Evolutionary conservation across 2,888 invertebrate genomes (phyloP).

Genomic region (Andricus curvator): DNA sequence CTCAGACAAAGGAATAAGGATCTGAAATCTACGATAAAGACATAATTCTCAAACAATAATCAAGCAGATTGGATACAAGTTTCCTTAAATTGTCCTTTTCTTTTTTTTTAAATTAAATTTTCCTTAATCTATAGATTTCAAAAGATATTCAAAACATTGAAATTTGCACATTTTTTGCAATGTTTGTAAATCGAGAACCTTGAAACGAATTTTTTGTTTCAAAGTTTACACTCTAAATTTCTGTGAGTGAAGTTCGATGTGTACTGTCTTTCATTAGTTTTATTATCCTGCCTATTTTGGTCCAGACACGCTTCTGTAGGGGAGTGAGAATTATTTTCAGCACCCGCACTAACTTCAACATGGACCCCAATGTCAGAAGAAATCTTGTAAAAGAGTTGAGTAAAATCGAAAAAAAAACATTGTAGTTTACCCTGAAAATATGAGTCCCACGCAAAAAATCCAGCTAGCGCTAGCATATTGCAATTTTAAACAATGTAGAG

Average conservation of each 20-base stretch:
- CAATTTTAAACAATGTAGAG: too few species aligned
- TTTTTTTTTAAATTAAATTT: not conserved
- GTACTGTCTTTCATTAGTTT: conserved; percentile 27
- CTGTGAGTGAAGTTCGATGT: not conserved
- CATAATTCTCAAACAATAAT: not conserved
- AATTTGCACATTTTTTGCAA: not conserved
- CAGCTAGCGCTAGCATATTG: too few species aligned
- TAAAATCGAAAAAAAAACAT: not conserved
- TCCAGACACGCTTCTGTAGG: conserved; percentile 63
- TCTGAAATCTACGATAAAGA: not conserved
- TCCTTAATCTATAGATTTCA: too few species aligned
- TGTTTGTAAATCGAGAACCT: not conserved
- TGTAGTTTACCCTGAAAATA: too few species aligned
- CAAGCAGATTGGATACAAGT: not conserved
- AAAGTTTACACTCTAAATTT: not conserved
- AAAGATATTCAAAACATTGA: not conserved
- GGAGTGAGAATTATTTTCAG: conserved; percentile 69
- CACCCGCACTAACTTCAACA: conserved; percentile 44
- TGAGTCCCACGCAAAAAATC: too few species aligned
- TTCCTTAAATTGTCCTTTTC: not conserved
- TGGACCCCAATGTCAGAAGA: not conserved
- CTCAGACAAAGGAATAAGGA: not conserved
- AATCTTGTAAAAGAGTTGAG: not conserved
- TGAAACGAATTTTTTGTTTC: conserved; percentile 19
- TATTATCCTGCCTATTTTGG: conserved; percentile 63